Conservation (phyloP, 2,797 vertebrate genomes). For the Anisognathus igniventris region DNA sequence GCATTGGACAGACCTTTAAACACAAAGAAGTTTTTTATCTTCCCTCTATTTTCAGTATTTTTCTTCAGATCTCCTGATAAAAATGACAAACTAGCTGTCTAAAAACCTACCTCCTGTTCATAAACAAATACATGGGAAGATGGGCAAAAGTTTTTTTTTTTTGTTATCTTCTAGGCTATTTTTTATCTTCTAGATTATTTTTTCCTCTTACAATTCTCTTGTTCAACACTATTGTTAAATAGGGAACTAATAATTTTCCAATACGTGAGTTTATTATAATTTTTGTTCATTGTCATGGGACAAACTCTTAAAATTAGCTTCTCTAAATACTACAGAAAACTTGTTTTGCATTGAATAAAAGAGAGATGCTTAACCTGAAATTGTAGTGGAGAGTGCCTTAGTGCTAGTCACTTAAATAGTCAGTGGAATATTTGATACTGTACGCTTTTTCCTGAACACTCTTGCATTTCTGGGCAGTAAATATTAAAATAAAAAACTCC, state of each 20-base stretch:
- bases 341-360: background rate
- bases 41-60: background rate
- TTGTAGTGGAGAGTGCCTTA: background rate
- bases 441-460: background rate
- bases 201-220: background rate
- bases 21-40: background rate
- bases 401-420: background rate
- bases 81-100: background rate
- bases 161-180: background rate
- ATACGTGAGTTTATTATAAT: background rate
- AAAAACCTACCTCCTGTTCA: slow-evolving; percentile 26
- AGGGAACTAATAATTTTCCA: background rate
- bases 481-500: background rate
- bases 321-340: background rate
- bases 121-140: slow-evolving; percentile 37
- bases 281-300: background rate
- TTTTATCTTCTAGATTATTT: slow-evolving; percentile 9
- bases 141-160: background rate
- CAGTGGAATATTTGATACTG: background rate
- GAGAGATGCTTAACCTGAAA: background rate
- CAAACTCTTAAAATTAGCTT: background rate
- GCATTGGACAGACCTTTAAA: background rate
- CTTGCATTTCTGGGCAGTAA: background rate
- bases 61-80: background rate
- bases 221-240: background rate